phyloP scores from a whole-genome alignment of 2,797 vertebrate species.

The Danionella dracula region DNA sequence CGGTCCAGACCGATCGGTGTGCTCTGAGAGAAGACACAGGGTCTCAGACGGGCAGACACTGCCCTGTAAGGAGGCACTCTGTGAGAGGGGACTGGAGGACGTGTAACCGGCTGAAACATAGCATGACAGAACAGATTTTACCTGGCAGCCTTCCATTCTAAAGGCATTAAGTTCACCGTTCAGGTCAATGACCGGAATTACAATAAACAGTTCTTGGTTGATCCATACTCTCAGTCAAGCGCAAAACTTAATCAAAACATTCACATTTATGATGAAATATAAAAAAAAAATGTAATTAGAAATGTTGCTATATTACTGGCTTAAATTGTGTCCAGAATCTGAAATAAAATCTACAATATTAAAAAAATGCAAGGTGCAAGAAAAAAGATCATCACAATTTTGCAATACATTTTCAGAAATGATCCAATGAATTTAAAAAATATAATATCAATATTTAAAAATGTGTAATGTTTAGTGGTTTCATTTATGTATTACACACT shows the following conservation, averaged over 20 bases:
- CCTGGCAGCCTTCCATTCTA: not conserved
- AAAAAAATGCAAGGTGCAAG: too few relatives aligned
- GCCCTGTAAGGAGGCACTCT: constrained; percentile 90
- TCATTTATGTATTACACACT: too few relatives aligned
- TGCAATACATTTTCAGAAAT: too few relatives aligned
- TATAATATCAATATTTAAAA: too few relatives aligned
- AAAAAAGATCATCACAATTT: too few relatives aligned
- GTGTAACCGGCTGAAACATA: constrained; percentile 70
- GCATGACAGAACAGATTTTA: constrained; percentile 15
- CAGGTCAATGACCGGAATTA: constrained; percentile 12
- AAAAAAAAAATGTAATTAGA: too few relatives aligned
- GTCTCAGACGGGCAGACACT: constrained; percentile 85
- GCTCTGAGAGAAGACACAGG: constrained; percentile 87
- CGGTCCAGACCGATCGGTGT: constrained; percentile 93
- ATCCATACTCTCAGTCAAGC: constrained; percentile 6
- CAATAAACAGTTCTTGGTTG: too few relatives aligned
- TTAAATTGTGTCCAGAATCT: too few relatives aligned
- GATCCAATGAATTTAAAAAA: too few relatives aligned
- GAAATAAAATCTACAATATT: too few relatives aligned
- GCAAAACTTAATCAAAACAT: not conserved
- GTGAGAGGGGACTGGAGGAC: constrained; percentile 88
- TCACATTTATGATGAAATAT: not conserved
- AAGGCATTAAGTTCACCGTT: constrained; percentile 2
- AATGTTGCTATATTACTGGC: too few relatives aligned
- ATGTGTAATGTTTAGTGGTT: too few relatives aligned